Evolutionary conservation across 2,888 invertebrate species (phyloP), one percentile per base, ranked within the genome.

Genomic region (Rhaphigaster nebulosa): DNA sequence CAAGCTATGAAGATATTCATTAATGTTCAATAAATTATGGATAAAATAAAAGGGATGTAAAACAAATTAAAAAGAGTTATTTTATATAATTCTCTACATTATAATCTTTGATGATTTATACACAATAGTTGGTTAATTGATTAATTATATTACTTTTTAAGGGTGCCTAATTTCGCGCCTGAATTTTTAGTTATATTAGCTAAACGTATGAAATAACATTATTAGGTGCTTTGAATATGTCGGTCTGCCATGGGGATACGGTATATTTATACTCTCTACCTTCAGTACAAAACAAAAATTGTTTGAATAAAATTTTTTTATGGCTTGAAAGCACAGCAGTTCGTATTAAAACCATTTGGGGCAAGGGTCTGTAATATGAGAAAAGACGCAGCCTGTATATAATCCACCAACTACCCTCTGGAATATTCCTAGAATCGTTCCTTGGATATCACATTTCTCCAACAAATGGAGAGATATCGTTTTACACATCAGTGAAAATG

Each of bases 341-440:
- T 34, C 18, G 34, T 34, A 26, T 29, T 38, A 38, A 38, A 76
- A 76, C 70, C 34, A 38, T 76, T 76, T 76, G 70, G 38, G 38
- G 34, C 8, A 34, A 38, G 70, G 34, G 38, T 76, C 70, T 23
- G 70, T 76, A 76, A 38, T 20, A 38, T 38, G 70, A 76, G 70
- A 38, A 76, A 76, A 76, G 70, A 38, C 5, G 5, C 5, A 18
- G 29, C 15, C 34, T 34, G 34, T 76, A 76, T 76, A 76, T 38
- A 38, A 76, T 76, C 70, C 70, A 6, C 20, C 70, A 38, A 76
- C 38, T 20, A 12, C 70, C 70, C 34, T 26, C 70, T 15, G 34
- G 20, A 76, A 76, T 76, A 76, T 76, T 76, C 70, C 70, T 76
- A 76, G 70, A 38, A 76, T 76, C 18, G 38, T 76, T 76, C 38